Base-by-base conservation (phyloP, 2,113 vertebrate species). In the Bubalus kerabau region DNA sequence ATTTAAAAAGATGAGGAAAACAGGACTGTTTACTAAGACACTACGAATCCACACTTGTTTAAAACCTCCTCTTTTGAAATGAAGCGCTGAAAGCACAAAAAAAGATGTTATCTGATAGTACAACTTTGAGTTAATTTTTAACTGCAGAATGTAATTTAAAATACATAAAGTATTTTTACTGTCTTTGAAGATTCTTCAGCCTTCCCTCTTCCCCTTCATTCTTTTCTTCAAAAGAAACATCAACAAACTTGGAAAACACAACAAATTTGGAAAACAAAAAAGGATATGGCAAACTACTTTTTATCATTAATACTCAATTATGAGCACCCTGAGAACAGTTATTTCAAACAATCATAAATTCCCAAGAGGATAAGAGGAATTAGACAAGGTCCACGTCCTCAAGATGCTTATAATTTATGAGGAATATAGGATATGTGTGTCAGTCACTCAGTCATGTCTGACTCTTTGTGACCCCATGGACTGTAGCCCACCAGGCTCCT, bases 331-430 rank as follows among this genome's bases (percentile, higher is more conserved):
- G n/a, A 95, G 92, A 96, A 95, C 2, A 94, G 10, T 28, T 91
- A 52, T 92, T 93, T 96, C 28, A 85, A 48, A 81, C 87, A 97
- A 40, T 88, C 46, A 95, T 48, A 96, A 92, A 92, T 97, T n/a
- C 24, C 46, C 54, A 89, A 9, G 23, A 28, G 23, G 15, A 76
- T 23, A 74, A 48, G 40, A 94, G 82, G 36, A 96, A 36, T 84
- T 90, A 96, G 46, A 56, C 6, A 71, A 50, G 24, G 50, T 56
- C 40, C 21, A 60, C 43, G 30, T 95, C 32, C 43, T 94, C n/a
- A 82, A 95, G 52, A 56, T 57, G 11, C 26, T 86, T 96, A 82
- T 80, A 82, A 87, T 74, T n/a, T 94, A 59, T 96, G 97, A 80
- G 59, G 71, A 48, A 90, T 82, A 86, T 10, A 57, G 17, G 30